Evolutionary conservation across 2,888 invertebrate genomes (phyloP).

Genomic region (Stenoptilia bipunctidactyla): DNA sequence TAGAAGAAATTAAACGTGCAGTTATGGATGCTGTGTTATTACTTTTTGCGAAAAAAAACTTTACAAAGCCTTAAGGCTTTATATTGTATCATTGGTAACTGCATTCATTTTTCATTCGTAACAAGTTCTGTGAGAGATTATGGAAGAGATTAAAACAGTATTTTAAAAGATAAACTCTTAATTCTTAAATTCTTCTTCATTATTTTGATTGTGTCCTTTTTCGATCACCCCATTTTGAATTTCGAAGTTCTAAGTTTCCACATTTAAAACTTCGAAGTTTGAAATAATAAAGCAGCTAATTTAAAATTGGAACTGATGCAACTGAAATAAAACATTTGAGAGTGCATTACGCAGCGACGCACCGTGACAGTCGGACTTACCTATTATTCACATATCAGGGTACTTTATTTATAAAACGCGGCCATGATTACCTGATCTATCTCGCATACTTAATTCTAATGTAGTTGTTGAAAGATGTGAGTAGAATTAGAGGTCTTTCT

Average conservation of each 20-base stretch:
- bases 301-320: slow-evolving; percentile 3
- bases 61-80: slow-evolving; percentile 13
- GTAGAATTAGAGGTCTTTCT: slow-evolving; percentile 24
- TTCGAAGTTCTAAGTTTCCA: too few relatives aligned
- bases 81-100: slow-evolving; percentile 19
- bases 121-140: slow-evolving; percentile 12
- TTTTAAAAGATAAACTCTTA: too few relatives aligned
- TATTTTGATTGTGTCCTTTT: too few relatives aligned
- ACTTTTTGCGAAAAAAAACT: slow-evolving; percentile 18
- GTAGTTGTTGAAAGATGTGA: background rate
- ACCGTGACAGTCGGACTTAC: slow-evolving; percentile 42
- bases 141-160: too few relatives aligned
- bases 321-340: slow-evolving; percentile 34
- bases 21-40: slow-evolving; percentile 20
- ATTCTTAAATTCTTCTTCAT: too few relatives aligned
- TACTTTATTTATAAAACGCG: slow-evolving; percentile 60
- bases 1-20: slow-evolving; percentile 35
- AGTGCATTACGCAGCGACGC: slow-evolving; percentile 29
- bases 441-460: background rate
- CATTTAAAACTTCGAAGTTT: too few relatives aligned
- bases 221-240: too few relatives aligned
- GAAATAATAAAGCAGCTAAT: too few relatives aligned
- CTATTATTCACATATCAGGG: slow-evolving; percentile 64
- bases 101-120: slow-evolving; percentile 1
- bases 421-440: slow-evolving; percentile 33